Percentiles rank a stretch among this genome's conserved stretches.
Evolutionary conservation across 2,797 vertebrate genomes (phyloP).

Genomic region (Anas capensis): DNA sequence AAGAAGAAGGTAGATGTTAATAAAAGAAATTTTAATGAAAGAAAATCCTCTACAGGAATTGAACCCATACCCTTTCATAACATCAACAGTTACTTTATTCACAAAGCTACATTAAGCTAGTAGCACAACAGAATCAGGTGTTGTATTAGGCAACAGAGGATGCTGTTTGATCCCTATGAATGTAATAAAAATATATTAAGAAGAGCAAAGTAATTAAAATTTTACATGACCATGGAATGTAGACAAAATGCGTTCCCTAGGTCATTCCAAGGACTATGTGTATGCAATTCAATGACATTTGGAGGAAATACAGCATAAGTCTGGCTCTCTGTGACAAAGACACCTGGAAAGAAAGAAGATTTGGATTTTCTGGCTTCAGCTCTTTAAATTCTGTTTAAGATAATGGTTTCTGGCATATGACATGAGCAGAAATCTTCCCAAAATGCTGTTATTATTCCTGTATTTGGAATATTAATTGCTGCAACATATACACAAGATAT

Average conservation of each 20-base stretch:
- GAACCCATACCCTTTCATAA: conserved; percentile 47
- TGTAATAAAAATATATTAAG: conserved; percentile 71
- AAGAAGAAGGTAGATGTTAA: conserved; percentile 46
- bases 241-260: conserved; percentile 25
- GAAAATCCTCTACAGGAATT: conserved; percentile 53
- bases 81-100: background rate
- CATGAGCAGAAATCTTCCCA: background rate
- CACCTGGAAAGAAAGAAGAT: background rate
- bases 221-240: conserved; percentile 30
- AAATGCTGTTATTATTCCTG: background rate
- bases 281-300: conserved; percentile 12
- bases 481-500: background rate
- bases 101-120: conserved; percentile 31
- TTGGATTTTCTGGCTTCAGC: background rate
- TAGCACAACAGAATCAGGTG: conserved; percentile 24
- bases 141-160: conserved; percentile 58
- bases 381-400: background rate
- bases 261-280: background rate
- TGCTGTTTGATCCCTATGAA: conserved; percentile 49
- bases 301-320: background rate
- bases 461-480: background rate
- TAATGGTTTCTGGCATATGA: background rate
- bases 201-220: conserved; percentile 67
- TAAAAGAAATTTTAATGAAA: conserved; percentile 65
- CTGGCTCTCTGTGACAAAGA: background rate